Conservation (phyloP, 2,113 vertebrate species). For the Lasiurus borealis region DNA sequence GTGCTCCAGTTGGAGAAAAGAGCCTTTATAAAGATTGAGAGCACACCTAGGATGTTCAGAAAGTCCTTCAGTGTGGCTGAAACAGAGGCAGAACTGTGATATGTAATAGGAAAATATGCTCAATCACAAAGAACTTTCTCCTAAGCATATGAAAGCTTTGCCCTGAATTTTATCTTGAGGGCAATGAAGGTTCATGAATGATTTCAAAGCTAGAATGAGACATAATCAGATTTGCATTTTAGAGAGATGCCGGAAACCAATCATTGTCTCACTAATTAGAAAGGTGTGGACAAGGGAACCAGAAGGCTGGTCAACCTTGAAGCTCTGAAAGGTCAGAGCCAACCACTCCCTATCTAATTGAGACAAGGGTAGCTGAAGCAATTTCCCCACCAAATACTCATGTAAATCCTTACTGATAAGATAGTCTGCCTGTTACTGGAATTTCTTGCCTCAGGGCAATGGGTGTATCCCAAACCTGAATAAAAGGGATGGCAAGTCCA, state of each 20-base stretch:
- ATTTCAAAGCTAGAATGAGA: background rate
- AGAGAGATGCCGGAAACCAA: background rate
- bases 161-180: background rate
- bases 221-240: background rate
- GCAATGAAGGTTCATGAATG: background rate
- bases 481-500: too few species aligned
- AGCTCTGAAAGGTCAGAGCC: too few species aligned
- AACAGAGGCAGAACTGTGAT: background rate
- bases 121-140: background rate
- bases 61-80: background rate
- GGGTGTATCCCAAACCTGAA: too few species aligned
- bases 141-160: background rate
- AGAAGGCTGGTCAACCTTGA: too few species aligned
- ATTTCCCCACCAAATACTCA: too few species aligned
- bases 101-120: background rate
- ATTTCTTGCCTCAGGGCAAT: too few species aligned
- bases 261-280: too few species aligned
- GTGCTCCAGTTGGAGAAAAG: background rate
- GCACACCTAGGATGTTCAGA: background rate
- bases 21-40: background rate
- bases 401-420: too few species aligned
- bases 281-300: too few species aligned
- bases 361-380: too few species aligned
- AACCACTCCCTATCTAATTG: too few species aligned
- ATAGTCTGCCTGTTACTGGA: too few species aligned